Evolutionary conservation across 2,888 invertebrate species (phyloP), one percentile per base, ranked within the genome.

Genomic region (Drosophila longiperda): DNA sequence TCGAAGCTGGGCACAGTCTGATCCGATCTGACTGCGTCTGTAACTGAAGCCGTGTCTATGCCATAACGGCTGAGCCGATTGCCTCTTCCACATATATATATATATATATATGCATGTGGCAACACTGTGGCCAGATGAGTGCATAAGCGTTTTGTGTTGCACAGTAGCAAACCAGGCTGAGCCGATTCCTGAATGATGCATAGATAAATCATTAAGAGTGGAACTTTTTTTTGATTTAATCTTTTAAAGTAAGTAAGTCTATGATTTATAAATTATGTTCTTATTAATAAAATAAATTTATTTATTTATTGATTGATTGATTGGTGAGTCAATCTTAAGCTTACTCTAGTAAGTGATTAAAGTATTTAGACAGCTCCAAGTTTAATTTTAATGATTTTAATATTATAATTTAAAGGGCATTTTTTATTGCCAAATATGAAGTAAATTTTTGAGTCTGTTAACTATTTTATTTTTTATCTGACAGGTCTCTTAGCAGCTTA

Each of bases 241-340:
- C 7, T 45, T 7, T 23, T 7, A 45, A 23, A 45, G 20, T 45
- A 20, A 42, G 12, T 42, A 29, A 29, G 15, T 1, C 0, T 23
- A 4, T 45, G 20, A 4, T 23, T 15, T 45, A 3, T 20, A 23
- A 23, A 23, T 15, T 7, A 45, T 20, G 20, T 3, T 15, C 7
- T 15, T 3, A 23, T 4, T 15, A 12, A 45, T 7, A 12, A 45
- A 45, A 26, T 3, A 20, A 42, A 12, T 42, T 20, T 6, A 12
- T 77, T 75, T 73, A 62, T 66, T 66, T 52, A 72, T 72, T 20
- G 12, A 12, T 77, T 75, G 77, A 66, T 66, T 62, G 59, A 66
- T 72, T 77, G 48, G 36, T 54, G 20, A 7, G 23, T 12, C 26
- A 32, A 33, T 65, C 34, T 50, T 48, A 6, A 61, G 29, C 26